phyloP scores from a whole-genome alignment of 2,113 vertebrate genomes.

The Emydocephalus ijimae region DNA sequence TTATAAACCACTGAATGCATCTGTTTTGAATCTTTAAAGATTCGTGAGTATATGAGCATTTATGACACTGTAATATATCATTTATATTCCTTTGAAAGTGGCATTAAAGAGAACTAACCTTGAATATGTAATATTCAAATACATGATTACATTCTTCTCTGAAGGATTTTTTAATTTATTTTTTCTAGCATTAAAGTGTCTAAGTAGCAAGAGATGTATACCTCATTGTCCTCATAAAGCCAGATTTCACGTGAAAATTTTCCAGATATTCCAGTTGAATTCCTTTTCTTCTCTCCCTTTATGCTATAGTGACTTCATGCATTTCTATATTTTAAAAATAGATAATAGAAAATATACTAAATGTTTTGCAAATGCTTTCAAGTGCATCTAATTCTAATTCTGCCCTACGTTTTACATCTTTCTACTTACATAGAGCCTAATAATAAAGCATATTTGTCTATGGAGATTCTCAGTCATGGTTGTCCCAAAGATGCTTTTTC shows the following conservation, averaged over 20 bases:
- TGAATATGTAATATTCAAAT: not conserved
- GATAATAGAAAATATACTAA: not conserved
- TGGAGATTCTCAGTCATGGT: too few relatives aligned
- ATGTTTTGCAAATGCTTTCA: not conserved
- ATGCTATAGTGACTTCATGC: conserved; percentile 77
- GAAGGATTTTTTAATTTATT: not conserved
- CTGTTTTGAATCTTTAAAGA: not conserved
- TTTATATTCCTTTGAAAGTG: not conserved
- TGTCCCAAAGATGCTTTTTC: too few relatives aligned
- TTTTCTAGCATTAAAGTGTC: not conserved
- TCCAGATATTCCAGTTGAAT: conserved; percentile 83
- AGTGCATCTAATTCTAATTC: not conserved
- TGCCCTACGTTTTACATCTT: not conserved
- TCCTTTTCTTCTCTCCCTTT: conserved; percentile 77
- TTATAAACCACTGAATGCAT: not conserved
- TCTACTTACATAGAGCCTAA: not conserved
- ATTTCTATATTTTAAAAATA: conserved; percentile 64
- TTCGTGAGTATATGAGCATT: not conserved
- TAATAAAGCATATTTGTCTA: not conserved
- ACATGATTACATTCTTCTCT: not conserved
- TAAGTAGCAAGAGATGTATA: conserved; percentile 38
- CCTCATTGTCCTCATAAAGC: conserved; percentile 76
- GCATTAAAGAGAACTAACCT: not conserved
- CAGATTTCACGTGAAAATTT: conserved; percentile 82
- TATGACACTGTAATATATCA: not conserved